phyloP scores from a whole-genome alignment of 2,888 invertebrate species.

The Cosmorhoe ocellata region DNA sequence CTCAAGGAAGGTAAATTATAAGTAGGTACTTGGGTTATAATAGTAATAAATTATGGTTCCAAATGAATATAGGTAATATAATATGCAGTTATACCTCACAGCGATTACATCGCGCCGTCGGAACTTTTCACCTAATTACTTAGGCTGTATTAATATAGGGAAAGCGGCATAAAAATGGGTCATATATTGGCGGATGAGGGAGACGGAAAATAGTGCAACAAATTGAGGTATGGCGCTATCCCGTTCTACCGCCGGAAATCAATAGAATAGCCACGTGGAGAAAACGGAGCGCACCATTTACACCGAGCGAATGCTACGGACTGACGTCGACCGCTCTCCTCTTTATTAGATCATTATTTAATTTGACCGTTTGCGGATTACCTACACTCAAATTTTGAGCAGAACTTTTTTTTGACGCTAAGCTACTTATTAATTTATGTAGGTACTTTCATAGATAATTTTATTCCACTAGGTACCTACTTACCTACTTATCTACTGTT shows the following conservation, averaged over 20 bases:
- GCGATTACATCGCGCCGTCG: constrained; percentile 56
- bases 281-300: constrained; percentile 73
- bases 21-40: background rate
- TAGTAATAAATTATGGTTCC: constrained; percentile 8
- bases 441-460: too few species aligned
- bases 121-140: constrained; percentile 79
- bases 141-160: constrained; percentile 79
- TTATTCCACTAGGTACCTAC: too few species aligned
- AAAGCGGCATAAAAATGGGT: constrained; percentile 81
- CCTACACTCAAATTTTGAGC: too few species aligned
- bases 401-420: too few species aligned
- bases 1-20: background rate
- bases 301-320: constrained; percentile 59
- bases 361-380: constrained; percentile 38
- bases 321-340: constrained; percentile 48
- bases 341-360: constrained; percentile 55
- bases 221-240: constrained; percentile 73
- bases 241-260: constrained; percentile 78
- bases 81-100: constrained; percentile 24
- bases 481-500: too few species aligned
- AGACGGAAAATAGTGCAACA: constrained; percentile 80
- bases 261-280: constrained; percentile 81
- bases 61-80: constrained; percentile 13
- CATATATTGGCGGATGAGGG: constrained; percentile 77
- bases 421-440: too few species aligned